Evolutionary conservation across 2,888 invertebrate genomes (phyloP).

Genomic region (Drosophila robusta): DNA sequence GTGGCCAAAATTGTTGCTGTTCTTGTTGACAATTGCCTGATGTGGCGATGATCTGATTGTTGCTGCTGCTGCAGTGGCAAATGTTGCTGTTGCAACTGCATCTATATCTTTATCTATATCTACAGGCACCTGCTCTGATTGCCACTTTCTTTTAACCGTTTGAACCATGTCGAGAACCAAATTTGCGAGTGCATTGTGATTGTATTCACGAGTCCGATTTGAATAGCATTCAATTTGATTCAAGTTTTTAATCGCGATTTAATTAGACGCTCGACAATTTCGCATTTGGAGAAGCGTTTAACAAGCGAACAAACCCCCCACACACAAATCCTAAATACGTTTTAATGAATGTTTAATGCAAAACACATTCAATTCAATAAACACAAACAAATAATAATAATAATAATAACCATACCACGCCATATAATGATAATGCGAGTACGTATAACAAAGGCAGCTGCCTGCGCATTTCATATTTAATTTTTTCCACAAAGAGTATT

Average conservation of each 20-base stretch:
- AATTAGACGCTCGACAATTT: slow-evolving; percentile 33
- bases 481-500: slow-evolving; percentile 1
- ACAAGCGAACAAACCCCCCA: slow-evolving; percentile 17
- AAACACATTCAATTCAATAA: slow-evolving; percentile 16
- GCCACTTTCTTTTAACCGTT: slow-evolving; percentile 76
- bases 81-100: slow-evolving; percentile 5
- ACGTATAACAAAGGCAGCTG: slow-evolving; percentile 20
- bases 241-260: slow-evolving; percentile 36
- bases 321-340: slow-evolving; percentile 27
- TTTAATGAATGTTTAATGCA: slow-evolving; percentile 53
- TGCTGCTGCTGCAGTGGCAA: slow-evolving; percentile 4
- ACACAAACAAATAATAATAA: slow-evolving; percentile 16
- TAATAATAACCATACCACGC: slow-evolving; percentile 12
- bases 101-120: slow-evolving; percentile 16
- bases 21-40: slow-evolving; percentile 45
- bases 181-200: slow-evolving; percentile 31
- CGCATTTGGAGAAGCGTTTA: slow-evolving; percentile 15
- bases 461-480: slow-evolving; percentile 43
- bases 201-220: slow-evolving; percentile 11
- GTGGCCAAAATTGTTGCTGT: slow-evolving; percentile 52
- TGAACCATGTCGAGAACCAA: slow-evolving; percentile 63
- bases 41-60: slow-evolving; percentile 46
- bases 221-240: slow-evolving; percentile 26
- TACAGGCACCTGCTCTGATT: slow-evolving; percentile 36
- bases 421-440: slow-evolving; percentile 30